Evolutionary conservation across 2,113 vertebrate genomes (phyloP).

Genomic region (cattle (Bos taurus)): ARS-UCD2.0 NC_037356.1:47715001-47715500

Average conservation of each 20-base stretch:
- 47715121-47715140: fast-evolving
- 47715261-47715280: background rate
- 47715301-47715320: background rate
- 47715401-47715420: fast-evolving
- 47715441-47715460: background rate
- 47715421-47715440: background rate
- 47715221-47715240: background rate
- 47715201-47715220: background rate
- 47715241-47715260: background rate
- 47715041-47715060: fast-evolving
- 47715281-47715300: background rate
- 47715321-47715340: background rate
- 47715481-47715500: background rate
- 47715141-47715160: background rate
- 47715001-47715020: background rate
- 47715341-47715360: background rate
- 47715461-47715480: fast-evolving
- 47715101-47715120: fast-evolving
- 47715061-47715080: background rate
- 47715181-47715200: fast-evolving
- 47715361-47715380: fast-evolving
- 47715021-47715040: fast-evolving
- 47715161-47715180: background rate
- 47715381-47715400: background rate
- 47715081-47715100: fast-evolving